These are phyloP conservation scores for Drosophila kikkawai DNA, from an alignment of 1,140 invertebrate species.

Conservation along the genomic window DNA sequence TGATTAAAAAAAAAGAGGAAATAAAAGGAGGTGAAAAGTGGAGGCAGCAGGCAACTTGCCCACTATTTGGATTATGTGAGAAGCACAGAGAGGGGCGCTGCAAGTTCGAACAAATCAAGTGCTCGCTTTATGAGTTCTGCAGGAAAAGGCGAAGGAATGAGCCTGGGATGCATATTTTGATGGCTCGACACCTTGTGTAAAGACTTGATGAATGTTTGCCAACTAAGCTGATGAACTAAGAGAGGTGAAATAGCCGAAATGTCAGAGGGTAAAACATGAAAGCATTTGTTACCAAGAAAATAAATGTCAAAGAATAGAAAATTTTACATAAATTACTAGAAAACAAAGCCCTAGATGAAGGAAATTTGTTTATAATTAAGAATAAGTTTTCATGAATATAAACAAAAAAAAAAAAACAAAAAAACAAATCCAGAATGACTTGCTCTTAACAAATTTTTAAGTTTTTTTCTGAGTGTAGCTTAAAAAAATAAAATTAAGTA, in stretches of 20 bases:
- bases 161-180: conserved; percentile 7
- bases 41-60: neutral
- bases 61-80: conserved; percentile 10
- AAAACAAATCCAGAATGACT: too few relatives aligned
- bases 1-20: conserved; percentile 63
- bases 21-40: conserved; percentile 1
- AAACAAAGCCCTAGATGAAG: too few relatives aligned
- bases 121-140: conserved; percentile 57
- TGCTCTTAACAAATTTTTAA: too few relatives aligned
- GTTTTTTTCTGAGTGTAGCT: too few relatives aligned
- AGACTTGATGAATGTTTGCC: conserved; percentile 59
- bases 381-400: too few relatives aligned
- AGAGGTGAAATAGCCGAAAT: conserved; percentile 14
- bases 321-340: neutral
- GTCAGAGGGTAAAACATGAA: neutral
- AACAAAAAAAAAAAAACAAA: too few relatives aligned
- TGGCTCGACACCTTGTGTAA: neutral
- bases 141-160: neutral
- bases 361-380: too few relatives aligned
- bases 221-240: conserved; percentile 8
- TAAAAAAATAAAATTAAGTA: too few relatives aligned
- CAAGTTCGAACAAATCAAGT: conserved; percentile 73
- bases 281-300: neutral
- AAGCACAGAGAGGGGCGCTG: conserved; percentile 30
- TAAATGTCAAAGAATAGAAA: neutral